These are phyloP conservation scores for Egretta garzetta DNA, from an alignment of 2,113 vertebrate species.

Conservation along the genomic window DNA sequence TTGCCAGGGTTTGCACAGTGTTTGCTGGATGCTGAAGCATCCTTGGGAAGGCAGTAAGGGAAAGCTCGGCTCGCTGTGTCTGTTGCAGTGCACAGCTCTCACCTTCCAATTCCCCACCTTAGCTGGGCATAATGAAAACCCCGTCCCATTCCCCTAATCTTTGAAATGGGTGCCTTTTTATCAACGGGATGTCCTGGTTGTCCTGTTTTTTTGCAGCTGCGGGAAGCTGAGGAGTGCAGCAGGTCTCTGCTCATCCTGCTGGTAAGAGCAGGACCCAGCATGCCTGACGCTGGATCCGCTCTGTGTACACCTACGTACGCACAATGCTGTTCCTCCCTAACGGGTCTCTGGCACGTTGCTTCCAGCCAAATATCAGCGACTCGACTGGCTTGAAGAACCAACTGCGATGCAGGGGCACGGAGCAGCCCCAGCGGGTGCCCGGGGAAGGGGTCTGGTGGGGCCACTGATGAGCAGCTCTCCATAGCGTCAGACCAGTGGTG, in stretches of 20 bases:
- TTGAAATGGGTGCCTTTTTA: background rate
- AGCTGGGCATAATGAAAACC: background rate
- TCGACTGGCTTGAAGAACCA: background rate
- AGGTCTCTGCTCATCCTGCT: background rate
- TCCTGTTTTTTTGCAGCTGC: background rate
- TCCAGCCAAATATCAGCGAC: background rate
- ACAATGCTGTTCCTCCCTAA: background rate
- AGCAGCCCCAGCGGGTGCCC: rapidly evolving
- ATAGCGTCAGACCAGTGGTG: rapidly evolving
- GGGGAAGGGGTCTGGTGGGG: background rate
- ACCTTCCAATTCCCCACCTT: background rate
- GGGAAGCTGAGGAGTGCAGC: background rate
- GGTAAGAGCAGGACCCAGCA: rapidly evolving
- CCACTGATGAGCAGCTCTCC: background rate
- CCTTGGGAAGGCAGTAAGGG: background rate
- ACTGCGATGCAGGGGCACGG: background rate
- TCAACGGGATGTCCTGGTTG: background rate
- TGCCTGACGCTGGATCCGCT: background rate
- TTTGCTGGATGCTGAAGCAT: background rate
- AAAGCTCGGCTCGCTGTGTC: background rate
- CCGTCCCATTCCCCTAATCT: background rate
- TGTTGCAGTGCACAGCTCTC: background rate
- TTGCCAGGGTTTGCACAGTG: background rate
- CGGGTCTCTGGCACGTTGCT: rapidly evolving
- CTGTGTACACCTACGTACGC: rapidly evolving